Percentiles rank a stretch among this genome's conserved stretches.
Evolutionary conservation across 2,888 invertebrate genomes (phyloP).

Genomic region (Pterostichus niger): DNA sequence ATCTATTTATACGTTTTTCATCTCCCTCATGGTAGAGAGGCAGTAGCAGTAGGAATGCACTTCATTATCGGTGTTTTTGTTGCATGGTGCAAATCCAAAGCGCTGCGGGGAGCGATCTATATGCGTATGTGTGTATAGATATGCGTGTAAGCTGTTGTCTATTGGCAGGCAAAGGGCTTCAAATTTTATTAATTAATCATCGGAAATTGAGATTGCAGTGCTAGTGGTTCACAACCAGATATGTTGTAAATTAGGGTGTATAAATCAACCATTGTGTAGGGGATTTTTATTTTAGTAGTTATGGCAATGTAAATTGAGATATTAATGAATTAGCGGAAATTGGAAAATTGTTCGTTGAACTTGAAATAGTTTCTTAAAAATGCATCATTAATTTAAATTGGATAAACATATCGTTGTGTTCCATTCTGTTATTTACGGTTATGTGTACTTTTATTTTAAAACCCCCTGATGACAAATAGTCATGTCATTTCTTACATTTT

Average conservation of each 20-base stretch:
- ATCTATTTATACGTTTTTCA: too few species aligned
- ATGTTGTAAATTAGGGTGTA: conserved; percentile 27
- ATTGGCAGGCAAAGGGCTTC: conserved; percentile 24
- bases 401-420: too few species aligned
- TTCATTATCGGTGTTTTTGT: too few species aligned
- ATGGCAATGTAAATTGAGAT: conserved; percentile 8
- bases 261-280: conserved; percentile 41
- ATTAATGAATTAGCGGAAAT: conserved; percentile 24
- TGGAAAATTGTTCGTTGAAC: background rate
- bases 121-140: background rate
- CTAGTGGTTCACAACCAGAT: conserved; percentile 26
- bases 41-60: too few species aligned
- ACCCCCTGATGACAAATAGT: conserved; percentile 21
- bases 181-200: conserved; percentile 48
- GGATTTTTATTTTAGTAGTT: conserved; percentile 12
- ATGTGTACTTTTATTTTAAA: conserved; percentile 11
- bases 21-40: too few species aligned
- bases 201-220: conserved; percentile 40
- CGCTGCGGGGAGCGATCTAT: background rate
- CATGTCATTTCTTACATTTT: conserved; percentile 31
- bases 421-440: background rate
- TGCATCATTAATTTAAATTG: too few species aligned
- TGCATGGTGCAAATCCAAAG: background rate
- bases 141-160: background rate
- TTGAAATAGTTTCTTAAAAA: background rate